Evolutionary conservation across 2,113 vertebrate genomes (phyloP).

Genomic region (Bagarius yarrelli): DNA sequence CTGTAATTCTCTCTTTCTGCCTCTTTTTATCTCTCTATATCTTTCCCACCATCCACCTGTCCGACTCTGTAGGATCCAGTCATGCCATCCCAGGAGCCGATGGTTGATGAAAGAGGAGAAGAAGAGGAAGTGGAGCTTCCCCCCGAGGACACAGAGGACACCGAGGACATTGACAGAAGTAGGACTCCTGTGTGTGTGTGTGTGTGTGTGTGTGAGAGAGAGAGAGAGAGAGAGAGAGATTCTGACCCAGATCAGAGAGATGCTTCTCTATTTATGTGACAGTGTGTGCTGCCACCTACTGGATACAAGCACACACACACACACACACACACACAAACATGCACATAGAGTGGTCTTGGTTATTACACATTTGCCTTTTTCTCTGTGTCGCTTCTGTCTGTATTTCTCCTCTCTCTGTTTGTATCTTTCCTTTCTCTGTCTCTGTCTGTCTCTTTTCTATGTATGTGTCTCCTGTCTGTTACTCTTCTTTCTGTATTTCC

Average conservation of each 20-base stretch:
- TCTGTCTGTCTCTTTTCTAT: not conserved
- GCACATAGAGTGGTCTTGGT: no score
- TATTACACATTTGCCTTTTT: no score
- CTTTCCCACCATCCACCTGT: no score
- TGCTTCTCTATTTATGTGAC: not conserved
- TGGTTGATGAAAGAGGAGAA: conserved; percentile 77
- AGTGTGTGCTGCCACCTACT: conserved; percentile 60
- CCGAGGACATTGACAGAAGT: conserved; percentile 85
- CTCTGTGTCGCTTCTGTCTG: no score
- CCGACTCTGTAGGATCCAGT: conserved; percentile 90
- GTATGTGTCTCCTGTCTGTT: not conserved
- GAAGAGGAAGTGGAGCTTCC: conserved; percentile 79
- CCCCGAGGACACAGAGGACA: conserved; percentile 71
- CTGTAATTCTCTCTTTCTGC: not conserved
- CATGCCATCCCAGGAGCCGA: conserved; percentile 97
- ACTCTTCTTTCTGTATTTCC: not conserved
- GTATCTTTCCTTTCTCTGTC: not conserved
- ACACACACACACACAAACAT: no score
- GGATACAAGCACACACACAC: conserved; percentile 32
- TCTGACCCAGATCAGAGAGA: conserved; percentile 52
- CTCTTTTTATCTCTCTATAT: not conserved
- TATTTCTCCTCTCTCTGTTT: no score
- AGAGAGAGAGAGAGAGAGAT: no score
- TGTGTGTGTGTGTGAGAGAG: conserved; percentile 20
- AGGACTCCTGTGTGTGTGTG: conserved; percentile 58